Percentiles rank a stretch among this genome's conserved stretches.
phyloP scores from a whole-genome alignment of 2,113 vertebrate genomes.

The Platycercus adscitus region DNA sequence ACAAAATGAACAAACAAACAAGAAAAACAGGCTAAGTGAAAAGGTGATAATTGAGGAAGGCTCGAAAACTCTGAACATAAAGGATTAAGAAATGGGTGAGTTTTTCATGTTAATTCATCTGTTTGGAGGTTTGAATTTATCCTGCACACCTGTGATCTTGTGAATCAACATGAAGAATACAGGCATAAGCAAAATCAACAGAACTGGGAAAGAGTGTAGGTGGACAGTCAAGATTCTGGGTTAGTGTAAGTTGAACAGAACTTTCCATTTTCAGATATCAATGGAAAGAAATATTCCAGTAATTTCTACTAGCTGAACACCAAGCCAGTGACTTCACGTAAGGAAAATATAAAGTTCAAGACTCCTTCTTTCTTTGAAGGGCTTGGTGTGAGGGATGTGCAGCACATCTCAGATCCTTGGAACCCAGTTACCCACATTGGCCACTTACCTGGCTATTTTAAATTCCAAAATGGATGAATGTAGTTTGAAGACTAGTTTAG shows the following conservation, averaged over 20 bases:
- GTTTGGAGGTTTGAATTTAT: neutral
- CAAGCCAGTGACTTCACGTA: neutral
- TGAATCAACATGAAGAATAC: neutral
- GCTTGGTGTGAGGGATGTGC: neutral
- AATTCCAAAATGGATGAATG: neutral
- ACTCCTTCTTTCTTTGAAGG: neutral
- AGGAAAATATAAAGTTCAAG: neutral
- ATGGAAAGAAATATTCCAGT: neutral
- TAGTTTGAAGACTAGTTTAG: neutral
- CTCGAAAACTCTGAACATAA: constrained; percentile 42
- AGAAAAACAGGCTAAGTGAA: constrained; percentile 31
- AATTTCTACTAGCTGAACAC: neutral
- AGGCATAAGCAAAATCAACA: neutral
- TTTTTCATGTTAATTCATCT: neutral
- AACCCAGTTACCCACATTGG: accelerated
- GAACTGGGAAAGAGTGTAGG: neutral
- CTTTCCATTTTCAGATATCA: neutral
- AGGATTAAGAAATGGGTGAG: neutral
- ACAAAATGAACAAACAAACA: constrained; percentile 56
- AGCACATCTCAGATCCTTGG: neutral
- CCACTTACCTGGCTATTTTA: neutral
- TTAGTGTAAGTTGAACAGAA: neutral
- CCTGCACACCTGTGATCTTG: neutral
- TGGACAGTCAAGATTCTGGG: neutral
- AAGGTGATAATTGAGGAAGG: constrained; percentile 68